Conservation (phyloP, 1,140 invertebrate genomes). For the Dendroctonus ponderosae region DNA sequence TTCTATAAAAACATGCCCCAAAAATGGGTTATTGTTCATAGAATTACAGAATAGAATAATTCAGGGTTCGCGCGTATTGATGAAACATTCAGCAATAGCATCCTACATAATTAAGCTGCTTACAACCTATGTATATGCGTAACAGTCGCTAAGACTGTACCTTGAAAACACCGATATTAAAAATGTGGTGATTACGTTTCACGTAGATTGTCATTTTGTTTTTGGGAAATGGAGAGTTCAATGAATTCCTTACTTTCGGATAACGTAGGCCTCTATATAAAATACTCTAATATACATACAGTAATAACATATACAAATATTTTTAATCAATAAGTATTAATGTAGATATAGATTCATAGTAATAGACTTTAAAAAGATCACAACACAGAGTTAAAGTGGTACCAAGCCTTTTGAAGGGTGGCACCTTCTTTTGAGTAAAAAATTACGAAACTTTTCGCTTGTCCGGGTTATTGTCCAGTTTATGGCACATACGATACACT, state of each 20-base stretch:
- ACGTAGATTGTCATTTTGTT: slow-evolving; percentile 47
- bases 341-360: slow-evolving; percentile 53
- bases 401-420: slow-evolving; percentile 34
- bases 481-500: too few species aligned
- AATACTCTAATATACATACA: slow-evolving; percentile 46
- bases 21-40: slow-evolving; percentile 9
- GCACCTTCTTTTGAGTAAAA: slow-evolving; percentile 41
- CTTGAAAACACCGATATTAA: slow-evolving; percentile 45
- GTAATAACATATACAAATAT: slow-evolving; percentile 52
- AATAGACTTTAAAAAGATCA: slow-evolving; percentile 54
- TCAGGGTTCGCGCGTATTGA: slow-evolving; percentile 3
- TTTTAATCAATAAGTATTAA: slow-evolving; percentile 48
- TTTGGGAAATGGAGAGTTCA: slow-evolving; percentile 38
- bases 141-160: slow-evolving; percentile 44
- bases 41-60: slow-evolving; percentile 9
- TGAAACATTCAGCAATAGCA: slow-evolving; percentile 46
- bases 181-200: slow-evolving; percentile 40
- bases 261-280: slow-evolving; percentile 39
- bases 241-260: slow-evolving; percentile 24
- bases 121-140: slow-evolving; percentile 41
- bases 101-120: slow-evolving; percentile 43
- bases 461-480: not conserved
- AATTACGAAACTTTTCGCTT: slow-evolving; percentile 4
- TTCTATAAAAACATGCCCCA: not conserved
- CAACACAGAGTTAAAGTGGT: slow-evolving; percentile 52